Conservation (phyloP, 2,113 vertebrate genomes). For the Corythornis madagascariensis region DNA sequence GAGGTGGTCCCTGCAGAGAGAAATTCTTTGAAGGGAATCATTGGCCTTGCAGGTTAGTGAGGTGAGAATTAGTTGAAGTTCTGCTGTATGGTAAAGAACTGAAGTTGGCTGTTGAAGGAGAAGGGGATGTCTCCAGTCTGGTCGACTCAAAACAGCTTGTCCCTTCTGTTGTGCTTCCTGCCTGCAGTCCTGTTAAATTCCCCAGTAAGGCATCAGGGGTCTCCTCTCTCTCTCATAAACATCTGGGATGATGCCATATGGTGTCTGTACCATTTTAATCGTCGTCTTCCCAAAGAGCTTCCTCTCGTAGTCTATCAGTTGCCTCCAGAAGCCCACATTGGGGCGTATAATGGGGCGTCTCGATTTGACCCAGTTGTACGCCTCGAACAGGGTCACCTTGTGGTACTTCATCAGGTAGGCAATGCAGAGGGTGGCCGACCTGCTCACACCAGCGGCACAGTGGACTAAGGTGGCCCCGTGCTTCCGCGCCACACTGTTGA, state of each 20-base stretch:
- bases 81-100: conserved; percentile 48
- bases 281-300: conserved; percentile 94
- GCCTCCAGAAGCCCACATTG: conserved; percentile 96
- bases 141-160: not conserved
- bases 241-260: conserved; percentile 92
- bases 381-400: conserved; percentile 89
- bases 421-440: conserved; percentile 94
- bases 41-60: conserved; percentile 65
- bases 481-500: conserved; percentile 93
- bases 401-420: conserved; percentile 99
- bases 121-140: conserved; percentile 22
- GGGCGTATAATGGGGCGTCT: conserved; percentile 92
- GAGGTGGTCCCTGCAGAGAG: conserved; percentile 41
- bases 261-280: conserved; percentile 97
- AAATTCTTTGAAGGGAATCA: conserved; percentile 16
- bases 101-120: conserved; percentile 35
- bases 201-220: conserved; percentile 93
- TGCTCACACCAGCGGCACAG: conserved; percentile 93
- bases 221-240: conserved; percentile 93
- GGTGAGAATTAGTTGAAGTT: conserved; percentile 50
- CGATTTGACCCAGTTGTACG: conserved; percentile 95
- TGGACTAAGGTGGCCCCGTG: conserved; percentile 93
- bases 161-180: conserved; percentile 34
- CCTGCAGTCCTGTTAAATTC: conserved; percentile 76
- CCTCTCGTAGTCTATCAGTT: conserved; percentile 96